Percentiles rank a stretch among this genome's conserved stretches.
Evolutionary conservation across 2,888 invertebrate genomes (phyloP).

Genomic region (Ptilodon capucinus): DNA sequence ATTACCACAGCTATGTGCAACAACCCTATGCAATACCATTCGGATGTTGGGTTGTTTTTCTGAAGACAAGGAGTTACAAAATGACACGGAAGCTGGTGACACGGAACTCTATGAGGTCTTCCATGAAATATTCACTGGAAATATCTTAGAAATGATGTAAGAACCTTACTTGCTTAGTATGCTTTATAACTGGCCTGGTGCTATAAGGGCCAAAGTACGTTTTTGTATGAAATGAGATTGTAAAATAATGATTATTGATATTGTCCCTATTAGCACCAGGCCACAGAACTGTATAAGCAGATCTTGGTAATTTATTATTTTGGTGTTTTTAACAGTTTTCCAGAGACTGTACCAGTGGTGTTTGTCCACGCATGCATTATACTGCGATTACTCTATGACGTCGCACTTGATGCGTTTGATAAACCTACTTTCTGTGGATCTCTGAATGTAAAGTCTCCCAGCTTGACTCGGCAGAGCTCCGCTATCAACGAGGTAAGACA

Average conservation of each 20-base stretch:
- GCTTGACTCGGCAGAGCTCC: conserved; percentile 82
- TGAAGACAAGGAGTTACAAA: conserved; percentile 70
- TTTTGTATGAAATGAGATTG: no score
- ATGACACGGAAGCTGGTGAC: conserved; percentile 68
- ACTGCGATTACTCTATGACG: conserved; percentile 95
- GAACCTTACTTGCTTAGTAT: conserved; percentile 27
- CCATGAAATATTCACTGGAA: conserved; percentile 90
- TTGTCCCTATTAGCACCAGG: no score
- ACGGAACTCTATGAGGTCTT: conserved; percentile 79
- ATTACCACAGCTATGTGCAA: conserved; percentile 90
- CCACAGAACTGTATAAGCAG: neutral
- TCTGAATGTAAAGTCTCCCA: conserved; percentile 85
- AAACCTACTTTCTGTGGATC: conserved; percentile 89
- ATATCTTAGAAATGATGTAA: conserved; percentile 87
- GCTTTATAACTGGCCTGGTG: no score
- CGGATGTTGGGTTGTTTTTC: conserved; percentile 95
- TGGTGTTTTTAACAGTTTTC: conserved; percentile 58
- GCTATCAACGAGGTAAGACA: conserved; percentile 83
- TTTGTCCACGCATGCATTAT: conserved; percentile 93
- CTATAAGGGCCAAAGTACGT: no score
- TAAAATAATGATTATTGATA: no score
- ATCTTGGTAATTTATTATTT: neutral
- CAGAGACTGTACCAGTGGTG: conserved; percentile 88
- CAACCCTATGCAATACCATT: conserved; percentile 96
- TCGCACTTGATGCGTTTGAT: conserved; percentile 97